A percentile compares a stretch with the other conserved stretches of the same genome.
These are phyloP conservation scores for Autographa pulchrina DNA, from an alignment of 2,888 invertebrate species.

Conservation along the genomic window DNA sequence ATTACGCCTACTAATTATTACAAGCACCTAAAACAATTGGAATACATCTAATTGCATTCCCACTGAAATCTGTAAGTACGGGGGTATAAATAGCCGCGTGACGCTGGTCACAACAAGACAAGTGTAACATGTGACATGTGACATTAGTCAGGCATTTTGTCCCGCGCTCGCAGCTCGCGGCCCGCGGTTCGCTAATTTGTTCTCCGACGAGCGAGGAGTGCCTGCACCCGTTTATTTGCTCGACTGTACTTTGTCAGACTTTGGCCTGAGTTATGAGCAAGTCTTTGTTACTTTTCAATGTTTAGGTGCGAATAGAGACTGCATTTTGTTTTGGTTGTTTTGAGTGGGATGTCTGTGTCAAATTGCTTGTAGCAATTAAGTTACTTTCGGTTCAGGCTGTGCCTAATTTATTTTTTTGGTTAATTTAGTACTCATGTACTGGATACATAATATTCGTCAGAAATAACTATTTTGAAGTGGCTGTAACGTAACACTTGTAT, in stretches of 20 bases:
- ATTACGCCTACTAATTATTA: neutral
- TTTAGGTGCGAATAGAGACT: constrained; percentile 23
- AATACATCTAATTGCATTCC: constrained; percentile 17
- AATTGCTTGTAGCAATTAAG: neutral
- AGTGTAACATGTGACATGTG: constrained; percentile 14
- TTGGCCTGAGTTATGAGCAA: constrained; percentile 35
- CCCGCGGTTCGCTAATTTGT: constrained; percentile 56
- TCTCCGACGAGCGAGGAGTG: constrained; percentile 58
- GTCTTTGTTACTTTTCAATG: constrained; percentile 43
- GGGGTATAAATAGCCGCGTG: constrained; percentile 53
- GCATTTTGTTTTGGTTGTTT: constrained; percentile 1
- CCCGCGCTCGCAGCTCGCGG: constrained; percentile 2
- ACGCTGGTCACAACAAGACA: constrained; percentile 46
- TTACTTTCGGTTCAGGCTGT: no score
- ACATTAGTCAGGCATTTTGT: constrained; percentile 63
- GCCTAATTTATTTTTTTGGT: no score
- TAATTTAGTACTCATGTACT: no score
- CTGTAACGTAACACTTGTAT: no score
- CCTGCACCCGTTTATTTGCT: constrained; percentile 42
- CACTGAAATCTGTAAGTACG: constrained; percentile 41
- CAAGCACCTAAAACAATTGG: neutral
- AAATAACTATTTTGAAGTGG: no score
- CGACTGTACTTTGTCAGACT: constrained; percentile 50
- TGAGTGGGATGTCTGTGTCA: neutral
- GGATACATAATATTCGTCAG: no score